Conservation (phyloP, 2,888 invertebrate genomes). For the Caprella mutica region DNA sequence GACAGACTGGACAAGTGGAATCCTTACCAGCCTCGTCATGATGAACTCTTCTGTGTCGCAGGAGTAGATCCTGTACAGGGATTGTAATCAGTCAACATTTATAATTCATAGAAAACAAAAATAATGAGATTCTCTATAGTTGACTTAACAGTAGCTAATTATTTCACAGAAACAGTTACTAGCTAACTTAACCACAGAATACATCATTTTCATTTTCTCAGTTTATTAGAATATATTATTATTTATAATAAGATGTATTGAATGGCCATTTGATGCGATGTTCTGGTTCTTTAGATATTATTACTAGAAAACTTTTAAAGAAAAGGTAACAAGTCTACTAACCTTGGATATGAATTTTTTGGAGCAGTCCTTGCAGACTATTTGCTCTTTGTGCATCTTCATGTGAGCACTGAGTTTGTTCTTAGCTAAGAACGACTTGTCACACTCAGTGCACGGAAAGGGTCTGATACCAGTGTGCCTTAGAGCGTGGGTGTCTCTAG, state of each 20-base stretch:
- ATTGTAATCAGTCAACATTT: not conserved
- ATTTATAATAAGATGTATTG: too few species aligned
- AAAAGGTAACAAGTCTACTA: too few species aligned
- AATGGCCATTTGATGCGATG: too few species aligned
- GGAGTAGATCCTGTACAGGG: not conserved
- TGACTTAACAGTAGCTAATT: too few species aligned
- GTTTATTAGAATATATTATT: too few species aligned
- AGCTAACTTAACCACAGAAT: too few species aligned
- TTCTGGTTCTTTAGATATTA: too few species aligned
- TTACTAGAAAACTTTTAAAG: too few species aligned
- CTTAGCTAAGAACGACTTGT: slow-evolving; percentile 24
- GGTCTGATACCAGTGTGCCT: slow-evolving; percentile 29
- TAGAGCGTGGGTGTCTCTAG: slow-evolving; percentile 28
- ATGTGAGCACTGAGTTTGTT: slow-evolving; percentile 31
- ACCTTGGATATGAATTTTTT: slow-evolving; percentile 29
- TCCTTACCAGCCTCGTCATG: not conserved
- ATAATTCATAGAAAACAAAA: too few species aligned
- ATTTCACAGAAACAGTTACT: too few species aligned
- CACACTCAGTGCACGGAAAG: slow-evolving; percentile 27
- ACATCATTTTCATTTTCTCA: too few species aligned
- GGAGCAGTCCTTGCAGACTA: slow-evolving; percentile 26
- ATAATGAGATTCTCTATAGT: too few species aligned
- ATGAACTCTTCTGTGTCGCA: not conserved
- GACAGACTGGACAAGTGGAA: not conserved
- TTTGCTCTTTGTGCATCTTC: slow-evolving; percentile 29